Evolutionary conservation across 1,140 invertebrate genomes (phyloP).

Genomic region (Chironomus tepperi): DNA sequence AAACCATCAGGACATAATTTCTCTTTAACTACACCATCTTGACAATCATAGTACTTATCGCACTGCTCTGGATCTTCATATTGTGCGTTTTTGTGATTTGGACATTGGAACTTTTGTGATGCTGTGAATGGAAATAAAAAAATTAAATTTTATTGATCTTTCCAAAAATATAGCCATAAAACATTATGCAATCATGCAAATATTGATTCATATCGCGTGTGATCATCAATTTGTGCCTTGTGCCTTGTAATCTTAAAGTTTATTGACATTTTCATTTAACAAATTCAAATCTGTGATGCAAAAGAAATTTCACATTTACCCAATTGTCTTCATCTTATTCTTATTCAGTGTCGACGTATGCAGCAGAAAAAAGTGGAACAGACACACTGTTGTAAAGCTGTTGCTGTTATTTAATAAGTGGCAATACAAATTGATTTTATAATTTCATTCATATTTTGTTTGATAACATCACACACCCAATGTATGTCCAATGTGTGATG

Average conservation of each 20-base stretch:
- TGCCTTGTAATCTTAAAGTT: not conserved
- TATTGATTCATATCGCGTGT: not conserved
- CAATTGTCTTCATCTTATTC: too few species aligned
- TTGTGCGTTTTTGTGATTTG: constrained; percentile 60
- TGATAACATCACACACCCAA: not conserved
- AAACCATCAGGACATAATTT: constrained; percentile 79
- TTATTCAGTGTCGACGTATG: too few species aligned
- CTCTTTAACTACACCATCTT: constrained; percentile 58
- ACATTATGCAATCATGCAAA: not conserved
- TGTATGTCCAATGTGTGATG: not conserved
- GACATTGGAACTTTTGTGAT: constrained; percentile 63
- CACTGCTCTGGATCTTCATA: constrained; percentile 71
- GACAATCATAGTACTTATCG: constrained; percentile 77
- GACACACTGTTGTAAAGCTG: not conserved
- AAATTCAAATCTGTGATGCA: not conserved
- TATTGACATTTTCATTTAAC: not conserved
- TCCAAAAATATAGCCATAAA: not conserved
- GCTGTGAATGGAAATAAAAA: constrained; percentile 40
- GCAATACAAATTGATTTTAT: not conserved
- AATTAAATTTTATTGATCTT: not conserved
- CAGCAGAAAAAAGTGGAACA: too few species aligned
- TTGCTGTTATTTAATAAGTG: not conserved
- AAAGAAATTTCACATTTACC: not conserved
- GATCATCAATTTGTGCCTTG: not conserved
- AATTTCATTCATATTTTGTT: not conserved